phyloP scores from a whole-genome alignment of 2,113 vertebrate genomes.

The Burhinus oedicnemus region DNA sequence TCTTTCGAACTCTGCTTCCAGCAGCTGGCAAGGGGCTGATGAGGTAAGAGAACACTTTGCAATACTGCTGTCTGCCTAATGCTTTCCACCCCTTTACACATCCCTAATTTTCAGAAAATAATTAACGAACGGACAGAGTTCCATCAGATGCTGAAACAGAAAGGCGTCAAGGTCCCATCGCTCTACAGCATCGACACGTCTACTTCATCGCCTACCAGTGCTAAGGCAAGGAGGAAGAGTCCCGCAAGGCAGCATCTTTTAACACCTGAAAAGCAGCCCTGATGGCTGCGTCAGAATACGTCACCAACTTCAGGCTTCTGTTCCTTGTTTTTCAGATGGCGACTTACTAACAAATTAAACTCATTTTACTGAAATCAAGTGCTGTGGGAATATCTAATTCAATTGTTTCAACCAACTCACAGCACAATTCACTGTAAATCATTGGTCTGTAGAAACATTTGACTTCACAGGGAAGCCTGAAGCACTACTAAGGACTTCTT shows the following conservation, averaged over 20 bases:
- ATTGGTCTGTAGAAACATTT: not conserved
- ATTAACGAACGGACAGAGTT: slow-evolving; percentile 62
- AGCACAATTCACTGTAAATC: not conserved
- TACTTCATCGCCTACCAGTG: accelerated
- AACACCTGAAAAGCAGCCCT: not conserved
- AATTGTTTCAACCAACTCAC: not conserved
- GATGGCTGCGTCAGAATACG: too few relatives aligned
- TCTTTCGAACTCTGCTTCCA: not conserved
- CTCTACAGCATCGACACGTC: not conserved
- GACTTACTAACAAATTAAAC: not conserved
- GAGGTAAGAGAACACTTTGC: not conserved
- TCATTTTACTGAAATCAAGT: not conserved
- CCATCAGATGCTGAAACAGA: slow-evolving; percentile 58
- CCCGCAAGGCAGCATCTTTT: not conserved
- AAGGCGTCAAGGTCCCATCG: not conserved
- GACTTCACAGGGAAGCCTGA: not conserved
- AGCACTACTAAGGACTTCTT: not conserved
- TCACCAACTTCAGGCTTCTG: not conserved
- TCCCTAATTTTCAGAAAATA: slow-evolving; percentile 52
- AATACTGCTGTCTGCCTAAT: not conserved
- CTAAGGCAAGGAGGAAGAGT: not conserved
- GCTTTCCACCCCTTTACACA: not conserved
- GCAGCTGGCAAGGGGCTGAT: not conserved
- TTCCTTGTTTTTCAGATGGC: not conserved
- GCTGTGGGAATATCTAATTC: not conserved